Percentiles rank a stretch among this genome's conserved stretches.
Conservation (phyloP, 1,140 invertebrate genomes). For the Zophobas morio region DNA sequence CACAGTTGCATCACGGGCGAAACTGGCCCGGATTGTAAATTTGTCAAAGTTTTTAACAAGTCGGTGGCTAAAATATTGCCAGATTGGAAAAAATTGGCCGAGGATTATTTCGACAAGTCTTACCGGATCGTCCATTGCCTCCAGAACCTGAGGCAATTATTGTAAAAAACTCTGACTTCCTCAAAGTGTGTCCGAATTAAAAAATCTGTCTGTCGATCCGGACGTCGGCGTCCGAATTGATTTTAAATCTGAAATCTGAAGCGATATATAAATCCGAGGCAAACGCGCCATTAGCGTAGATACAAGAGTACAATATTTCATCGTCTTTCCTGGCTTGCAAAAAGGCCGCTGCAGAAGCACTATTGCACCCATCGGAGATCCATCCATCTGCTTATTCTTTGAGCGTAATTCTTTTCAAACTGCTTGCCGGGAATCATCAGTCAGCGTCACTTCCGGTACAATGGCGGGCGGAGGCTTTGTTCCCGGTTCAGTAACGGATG, state of each 20-base stretch:
- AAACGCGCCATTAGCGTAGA: conserved; percentile 60
- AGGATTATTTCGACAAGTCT: too few relatives aligned
- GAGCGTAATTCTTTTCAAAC: conserved; percentile 61
- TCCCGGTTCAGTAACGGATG: conserved; percentile 52
- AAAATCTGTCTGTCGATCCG: too few relatives aligned
- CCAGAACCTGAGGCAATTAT: too few relatives aligned
- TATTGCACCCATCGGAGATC: conserved; percentile 58
- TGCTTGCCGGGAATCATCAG: conserved; percentile 61
- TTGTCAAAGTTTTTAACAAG: too few relatives aligned
- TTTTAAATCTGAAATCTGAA: conserved; percentile 53
- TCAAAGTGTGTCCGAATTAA: too few relatives aligned
- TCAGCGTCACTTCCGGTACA: conserved; percentile 65
- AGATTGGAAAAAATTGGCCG: too few relatives aligned
- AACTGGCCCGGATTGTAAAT: too few relatives aligned
- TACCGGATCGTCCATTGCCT: too few relatives aligned
- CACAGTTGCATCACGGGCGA: conserved; percentile 47
- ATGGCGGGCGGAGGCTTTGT: conserved; percentile 60
- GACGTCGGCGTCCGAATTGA: not conserved
- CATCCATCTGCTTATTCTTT: conserved; percentile 63
- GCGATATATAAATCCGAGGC: conserved; percentile 56
- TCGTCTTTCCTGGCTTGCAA: conserved; percentile 58
- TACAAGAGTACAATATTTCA: conserved; percentile 61
- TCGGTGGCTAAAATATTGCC: too few relatives aligned
- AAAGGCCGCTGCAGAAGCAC: conserved; percentile 50
- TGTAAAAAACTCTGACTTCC: too few relatives aligned